Evolutionary conservation across 2,888 invertebrate species (phyloP), one percentile per base, ranked within the genome.

Genomic region (Endotricha flammealis): DNA sequence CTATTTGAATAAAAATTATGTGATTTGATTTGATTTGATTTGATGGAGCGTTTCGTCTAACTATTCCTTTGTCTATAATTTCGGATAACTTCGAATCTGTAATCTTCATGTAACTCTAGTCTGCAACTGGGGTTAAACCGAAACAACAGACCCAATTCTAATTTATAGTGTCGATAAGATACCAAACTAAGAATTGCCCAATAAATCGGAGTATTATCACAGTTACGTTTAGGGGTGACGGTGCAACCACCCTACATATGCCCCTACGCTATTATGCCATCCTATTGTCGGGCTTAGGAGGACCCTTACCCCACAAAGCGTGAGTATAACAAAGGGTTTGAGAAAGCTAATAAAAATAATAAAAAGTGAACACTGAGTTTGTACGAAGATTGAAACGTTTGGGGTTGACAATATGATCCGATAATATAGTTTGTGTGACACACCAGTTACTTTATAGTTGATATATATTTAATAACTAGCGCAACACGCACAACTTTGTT

Each of bases 261-360:
- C 52, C 58, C 61, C 54, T 48, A 53, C 47, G 38, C 47, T 50
- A 53, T 54, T 54, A 48, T 55, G 47, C 43, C 12, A 39, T 53
- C 42, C 64, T 38, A 57, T 76, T 58, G 40, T 42, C 42, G 29
- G 7, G 6, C 20, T 20, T 36, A 44, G 39, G 57, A 68, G 70
- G 69, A 68, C 59, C 50, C 67, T 59, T 62, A 64, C 66, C 58
- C 54, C 62, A 46, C 45, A 32, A 52, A 55, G 77, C 81, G 82
- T 82, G 82, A 71, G 62, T 42, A 48, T 40, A 38, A 82, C 80
- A 83, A 82, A 79, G 77, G 82, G 74, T 69, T 68, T 58, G 50
- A 45, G 40, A 36, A 44, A 53, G 56, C 61, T 58, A 66, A 61
- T 64, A 61, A 53, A 55, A 54, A 54, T 62, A 64, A 69, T 70